Evolutionary conservation across 1,140 invertebrate species (phyloP).

Genomic region (Rhyacophila brunnea): DNA sequence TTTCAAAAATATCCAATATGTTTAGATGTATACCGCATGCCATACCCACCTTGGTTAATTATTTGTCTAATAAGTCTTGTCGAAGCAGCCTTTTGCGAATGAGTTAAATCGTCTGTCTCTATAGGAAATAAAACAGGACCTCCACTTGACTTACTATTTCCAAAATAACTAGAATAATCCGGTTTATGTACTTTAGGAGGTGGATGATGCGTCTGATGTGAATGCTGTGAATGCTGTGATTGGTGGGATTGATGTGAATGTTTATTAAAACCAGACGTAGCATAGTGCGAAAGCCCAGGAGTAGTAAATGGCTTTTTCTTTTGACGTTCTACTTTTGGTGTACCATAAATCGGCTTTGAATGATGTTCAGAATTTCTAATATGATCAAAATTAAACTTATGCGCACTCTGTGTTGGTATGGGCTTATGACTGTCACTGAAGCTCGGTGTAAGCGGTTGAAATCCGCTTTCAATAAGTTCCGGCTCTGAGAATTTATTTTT

Average conservation of each 20-base stretch:
- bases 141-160: constrained; percentile 23
- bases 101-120: constrained; percentile 10
- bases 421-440: constrained; percentile 15
- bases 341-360: constrained; percentile 30
- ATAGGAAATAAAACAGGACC: constrained; percentile 22
- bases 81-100: constrained; percentile 25
- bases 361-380: constrained; percentile 11
- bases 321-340: constrained; percentile 25
- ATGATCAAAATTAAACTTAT: constrained; percentile 20
- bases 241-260: too few species aligned
- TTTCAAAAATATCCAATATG: constrained; percentile 26
- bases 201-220: not conserved
- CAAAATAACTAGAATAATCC: constrained; percentile 29
- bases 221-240: too few species aligned
- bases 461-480: constrained; percentile 23
- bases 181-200: constrained; percentile 18
- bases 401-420: not conserved
- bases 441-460: constrained; percentile 16
- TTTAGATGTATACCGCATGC: constrained; percentile 31
- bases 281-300: constrained; percentile 44
- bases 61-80: constrained; percentile 30
- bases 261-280: constrained; percentile 23
- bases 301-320: constrained; percentile 40
- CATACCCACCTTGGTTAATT: constrained; percentile 32
- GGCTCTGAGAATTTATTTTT: constrained; percentile 26